Conservation (phyloP, 2,797 vertebrate genomes). For the Epinephelus malabaricus region DNA sequence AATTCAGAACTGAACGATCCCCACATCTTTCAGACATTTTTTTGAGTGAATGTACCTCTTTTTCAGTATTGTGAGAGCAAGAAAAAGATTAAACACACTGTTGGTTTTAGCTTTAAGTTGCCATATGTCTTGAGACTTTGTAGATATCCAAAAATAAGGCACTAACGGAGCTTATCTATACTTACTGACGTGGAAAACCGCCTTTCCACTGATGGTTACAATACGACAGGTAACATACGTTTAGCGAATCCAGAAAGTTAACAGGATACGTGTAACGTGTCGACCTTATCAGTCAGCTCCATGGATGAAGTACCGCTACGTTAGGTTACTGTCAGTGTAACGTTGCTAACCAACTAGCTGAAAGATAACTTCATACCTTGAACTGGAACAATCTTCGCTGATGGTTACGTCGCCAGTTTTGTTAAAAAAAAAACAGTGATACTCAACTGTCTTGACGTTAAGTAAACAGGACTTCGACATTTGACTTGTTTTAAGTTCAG, state of each 20-base stretch:
- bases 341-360: slow-evolving; percentile 7
- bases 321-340: neutral
- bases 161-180: neutral
- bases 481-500: slow-evolving; percentile 14
- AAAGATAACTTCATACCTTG: slow-evolving; percentile 47
- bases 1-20: neutral
- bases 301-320: neutral
- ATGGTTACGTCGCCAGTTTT: neutral
- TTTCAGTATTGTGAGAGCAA: neutral
- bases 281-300: neutral
- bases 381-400: neutral
- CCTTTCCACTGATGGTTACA: neutral
- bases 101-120: neutral
- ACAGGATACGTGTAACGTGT: slow-evolving; percentile 22
- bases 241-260: neutral
- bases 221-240: neutral
- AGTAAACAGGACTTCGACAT: neutral
- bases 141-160: neutral
- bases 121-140: neutral
- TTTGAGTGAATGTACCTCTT: neutral
- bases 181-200: neutral
- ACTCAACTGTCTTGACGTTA: neutral
- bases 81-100: neutral
- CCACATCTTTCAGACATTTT: neutral
- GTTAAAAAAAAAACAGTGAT: neutral